Base-by-base conservation (phyloP, 2,888 invertebrate species). In the Neelides folsomi region DNA sequence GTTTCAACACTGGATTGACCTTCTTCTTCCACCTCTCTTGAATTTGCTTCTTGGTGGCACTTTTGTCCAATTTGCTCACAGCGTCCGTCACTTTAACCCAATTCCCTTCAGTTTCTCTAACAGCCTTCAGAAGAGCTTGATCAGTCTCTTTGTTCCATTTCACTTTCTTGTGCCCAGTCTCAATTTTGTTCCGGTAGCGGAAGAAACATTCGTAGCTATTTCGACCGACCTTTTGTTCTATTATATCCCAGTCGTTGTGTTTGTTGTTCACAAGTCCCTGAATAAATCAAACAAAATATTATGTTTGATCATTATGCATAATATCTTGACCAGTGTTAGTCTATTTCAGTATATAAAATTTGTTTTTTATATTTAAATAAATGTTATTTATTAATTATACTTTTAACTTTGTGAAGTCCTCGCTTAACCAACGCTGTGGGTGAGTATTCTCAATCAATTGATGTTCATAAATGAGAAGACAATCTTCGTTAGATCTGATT, bases 1-100 rank as follows among this genome's bases (percentile, higher is more conserved):
- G 53, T 1, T 56, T 46, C 12, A 62, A 48, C 9, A 57, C 52
- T 1, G 60, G 58, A 46, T 62, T 62, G 18, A 54, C 52, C 10
- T 39, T 53, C 44, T 62, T 64, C 46, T 58, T 64, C 55, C 57
- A 62, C 9, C 62, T 51, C 15, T 62, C 60, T 20, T 58, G 55
- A 16, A 60, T 52, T 8, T 54, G 53, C 9, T 58, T 48, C 35
- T 59, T 62, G 0, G 58, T 62, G 6, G 58, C 55, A n/a, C 50
- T 19, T 1, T 40, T 38, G 43, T 64, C 53, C 2, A 47, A 15
- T 12, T 57, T 18, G 1, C 20, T 39, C n/a, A 53, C 51, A 46
- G 54, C 56, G 2, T 35, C 27, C 3, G 60, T 54, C 1, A 62
- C 37, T 9, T 19, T 13, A n/a, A 16, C 12, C 62, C 62, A 62